Conservation (phyloP, 2,797 vertebrate genomes). For the Cyclopterus lumpus region DNA sequence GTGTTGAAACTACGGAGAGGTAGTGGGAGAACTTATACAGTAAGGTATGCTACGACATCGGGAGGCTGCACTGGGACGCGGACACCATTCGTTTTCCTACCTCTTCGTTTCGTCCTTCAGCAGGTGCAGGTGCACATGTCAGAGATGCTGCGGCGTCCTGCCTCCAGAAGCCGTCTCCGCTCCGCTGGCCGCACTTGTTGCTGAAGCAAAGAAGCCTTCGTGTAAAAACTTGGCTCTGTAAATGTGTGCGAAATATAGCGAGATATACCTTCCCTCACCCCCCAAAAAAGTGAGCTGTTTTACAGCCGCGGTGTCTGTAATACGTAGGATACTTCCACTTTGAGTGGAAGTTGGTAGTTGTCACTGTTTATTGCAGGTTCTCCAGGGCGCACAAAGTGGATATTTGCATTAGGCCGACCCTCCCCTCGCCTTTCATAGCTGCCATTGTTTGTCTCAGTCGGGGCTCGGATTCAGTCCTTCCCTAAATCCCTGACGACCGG, state of each 20-base stretch:
- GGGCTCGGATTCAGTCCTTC: slow-evolving; percentile 83
- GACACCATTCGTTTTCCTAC: slow-evolving; percentile 23
- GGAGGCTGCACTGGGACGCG: not conserved
- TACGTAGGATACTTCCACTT: slow-evolving; percentile 22
- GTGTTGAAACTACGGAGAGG: not conserved
- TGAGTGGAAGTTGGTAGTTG: slow-evolving; percentile 63
- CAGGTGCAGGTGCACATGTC: slow-evolving; percentile 72
- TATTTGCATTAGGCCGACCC: slow-evolving; percentile 85
- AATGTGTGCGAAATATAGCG: not conserved
- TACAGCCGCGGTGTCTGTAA: slow-evolving; percentile 26
- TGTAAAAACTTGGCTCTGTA: not conserved
- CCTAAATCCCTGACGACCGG: slow-evolving; percentile 81
- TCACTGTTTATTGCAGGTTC: slow-evolving; percentile 71
- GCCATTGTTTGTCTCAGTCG: slow-evolving; percentile 84
- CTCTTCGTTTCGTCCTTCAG: slow-evolving; percentile 36
- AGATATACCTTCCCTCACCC: not conserved
- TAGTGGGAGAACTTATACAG: fast-evolving
- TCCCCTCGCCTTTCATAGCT: slow-evolving; percentile 85
- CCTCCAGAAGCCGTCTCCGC: slow-evolving; percentile 17
- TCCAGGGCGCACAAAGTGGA: slow-evolving; percentile 77
- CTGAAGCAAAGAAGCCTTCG: slow-evolving; percentile 20
- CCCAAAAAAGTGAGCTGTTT: not conserved
- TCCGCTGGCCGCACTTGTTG: slow-evolving; percentile 44
- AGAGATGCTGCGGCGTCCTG: slow-evolving; percentile 56
- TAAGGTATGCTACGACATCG: not conserved